Evolutionary conservation across 2,888 invertebrate genomes (phyloP), one percentile per base, ranked within the genome.

Genomic region (Trissoscelio sp.): DNA sequence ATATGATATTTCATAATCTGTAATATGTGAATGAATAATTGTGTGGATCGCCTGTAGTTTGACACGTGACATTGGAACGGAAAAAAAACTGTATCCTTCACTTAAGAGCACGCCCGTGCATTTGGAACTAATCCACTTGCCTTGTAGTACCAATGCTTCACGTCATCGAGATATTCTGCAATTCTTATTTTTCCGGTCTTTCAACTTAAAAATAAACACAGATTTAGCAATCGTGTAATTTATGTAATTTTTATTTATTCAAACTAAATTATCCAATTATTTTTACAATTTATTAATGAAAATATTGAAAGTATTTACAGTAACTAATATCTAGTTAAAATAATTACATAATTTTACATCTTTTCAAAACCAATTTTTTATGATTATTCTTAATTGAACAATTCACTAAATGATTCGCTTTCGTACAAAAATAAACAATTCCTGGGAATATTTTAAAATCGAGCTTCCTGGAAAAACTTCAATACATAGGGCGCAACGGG

Each of bases 71-170:
- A 60, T 53, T 67, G 20, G 12, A 58, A 44, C 24, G 16, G 39
- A 60, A 57, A 48, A 64, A 70, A 64, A 20, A 28, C 53, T 31
- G 72, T 62, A 79, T 74, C 79, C 51, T 66, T 72, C 64, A 42
- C 55, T 77, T 39, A 70, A 70, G 57, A 64, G 64, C 70, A 69
- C 53, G 69, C 37, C 72, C 70, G 44, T 78, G 78, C 72, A 72
- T 79, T 73, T 60, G 70, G 72, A 73, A 73, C 72, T 79, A 79
- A 79, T 79, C 79, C 42, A 66, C 74, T 74, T 48, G 74, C 28
- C 37, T 46, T 22, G 24, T 39, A 60, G 60, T 44, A 37, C 53
- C 39, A 62, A 55, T 48, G 51, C 58, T 22, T 37, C 58, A 57
- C 58, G 34, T 22, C 53, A 48, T 66, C 75, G 34, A 55, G 66